Percentiles rank a stretch among this genome's conserved stretches.
phyloP scores from a whole-genome alignment of 30 jellyfish, hydroid and myxozoan species.

The Aurelia coerulea region DNA sequence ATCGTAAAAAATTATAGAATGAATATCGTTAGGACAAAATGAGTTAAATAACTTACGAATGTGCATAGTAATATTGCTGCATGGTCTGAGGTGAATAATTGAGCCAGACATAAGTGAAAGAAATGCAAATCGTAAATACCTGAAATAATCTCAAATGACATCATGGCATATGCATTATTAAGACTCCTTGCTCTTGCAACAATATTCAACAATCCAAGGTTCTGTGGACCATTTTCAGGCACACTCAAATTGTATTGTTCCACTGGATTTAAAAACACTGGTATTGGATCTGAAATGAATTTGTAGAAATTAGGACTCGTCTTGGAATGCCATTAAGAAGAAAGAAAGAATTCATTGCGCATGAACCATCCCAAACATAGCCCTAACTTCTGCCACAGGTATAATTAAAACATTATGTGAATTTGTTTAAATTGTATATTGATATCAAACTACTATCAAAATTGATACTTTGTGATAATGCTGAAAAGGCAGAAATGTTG shows the following conservation, averaged over 20 bases:
- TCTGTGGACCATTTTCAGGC: constrained; percentile 79
- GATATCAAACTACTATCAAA: too few relatives aligned
- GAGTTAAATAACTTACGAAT: too few relatives aligned
- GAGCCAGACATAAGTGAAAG: too few relatives aligned
- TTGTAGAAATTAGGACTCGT: not conserved
- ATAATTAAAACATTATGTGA: too few relatives aligned
- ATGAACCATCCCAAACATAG: not conserved
- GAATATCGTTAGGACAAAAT: too few relatives aligned
- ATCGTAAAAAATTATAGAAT: too few relatives aligned
- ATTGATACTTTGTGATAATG: too few relatives aligned
- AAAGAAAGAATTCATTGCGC: not conserved
- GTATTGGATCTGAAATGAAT: constrained; percentile 74
- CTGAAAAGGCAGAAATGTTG: too few relatives aligned
- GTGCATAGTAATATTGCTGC: too few relatives aligned
- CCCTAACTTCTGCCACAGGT: too few relatives aligned
- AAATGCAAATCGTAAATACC: constrained; percentile 36
- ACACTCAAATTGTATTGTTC: constrained; percentile 54
- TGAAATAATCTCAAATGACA: constrained; percentile 69
- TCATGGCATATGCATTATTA: constrained; percentile 51
- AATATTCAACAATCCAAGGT: constrained; percentile 45
- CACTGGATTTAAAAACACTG: constrained; percentile 68
- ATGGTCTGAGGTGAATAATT: too few relatives aligned
- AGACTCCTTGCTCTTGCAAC: constrained; percentile 78
- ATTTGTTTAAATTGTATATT: too few relatives aligned
- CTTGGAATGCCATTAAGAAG: not conserved